Percentiles rank a stretch among this genome's conserved stretches.
These are phyloP conservation scores for Luehdorfia chinensis DNA, from an alignment of 1,140 invertebrate species.

Conservation along the genomic window DNA sequence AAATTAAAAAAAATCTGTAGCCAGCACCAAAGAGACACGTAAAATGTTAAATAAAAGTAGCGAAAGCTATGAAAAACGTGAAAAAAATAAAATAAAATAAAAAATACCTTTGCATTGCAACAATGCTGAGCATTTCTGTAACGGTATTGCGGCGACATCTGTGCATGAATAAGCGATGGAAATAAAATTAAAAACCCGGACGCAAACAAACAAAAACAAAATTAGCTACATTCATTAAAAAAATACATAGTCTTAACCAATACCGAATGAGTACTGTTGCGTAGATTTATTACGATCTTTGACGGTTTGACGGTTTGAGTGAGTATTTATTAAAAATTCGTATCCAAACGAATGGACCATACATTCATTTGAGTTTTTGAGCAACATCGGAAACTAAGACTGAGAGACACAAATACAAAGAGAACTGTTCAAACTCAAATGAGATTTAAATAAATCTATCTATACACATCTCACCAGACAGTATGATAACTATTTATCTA, in stretches of 20 bases:
- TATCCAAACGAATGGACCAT: too few relatives aligned
- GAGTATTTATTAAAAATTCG: too few relatives aligned
- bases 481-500: too few relatives aligned
- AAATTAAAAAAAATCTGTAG: not conserved
- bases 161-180: constrained; percentile 40
- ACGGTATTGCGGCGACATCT: constrained; percentile 68
- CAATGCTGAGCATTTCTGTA: constrained; percentile 66
- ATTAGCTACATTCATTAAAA: constrained; percentile 29
- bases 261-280: constrained; percentile 13
- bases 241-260: constrained; percentile 17
- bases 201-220: constrained; percentile 18
- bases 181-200: constrained; percentile 24
- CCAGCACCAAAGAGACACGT: not conserved
- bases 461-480: too few relatives aligned
- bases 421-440: too few relatives aligned
- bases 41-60: constrained; percentile 8
- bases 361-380: too few relatives aligned
- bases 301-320: too few relatives aligned
- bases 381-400: too few relatives aligned
- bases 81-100: constrained; percentile 29
- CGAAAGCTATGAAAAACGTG: not conserved
- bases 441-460: too few relatives aligned
- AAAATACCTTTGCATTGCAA: constrained; percentile 65
- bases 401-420: too few relatives aligned
- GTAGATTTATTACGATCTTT: too few relatives aligned